Base-by-base conservation (phyloP, 2,888 invertebrate species). In the Pristionchus maxplancki region DNA sequence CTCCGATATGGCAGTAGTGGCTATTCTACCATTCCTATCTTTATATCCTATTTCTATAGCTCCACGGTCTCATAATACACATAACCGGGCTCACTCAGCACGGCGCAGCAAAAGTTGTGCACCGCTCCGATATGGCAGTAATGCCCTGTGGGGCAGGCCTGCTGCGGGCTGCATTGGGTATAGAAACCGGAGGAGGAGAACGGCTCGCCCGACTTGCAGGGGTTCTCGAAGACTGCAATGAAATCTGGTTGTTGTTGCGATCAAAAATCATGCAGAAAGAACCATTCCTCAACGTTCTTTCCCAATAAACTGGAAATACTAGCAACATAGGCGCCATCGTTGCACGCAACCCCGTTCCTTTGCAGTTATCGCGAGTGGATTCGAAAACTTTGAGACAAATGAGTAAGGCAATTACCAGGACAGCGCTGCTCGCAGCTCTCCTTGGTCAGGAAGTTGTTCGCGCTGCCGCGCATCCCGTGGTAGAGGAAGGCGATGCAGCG, bases 1-100 rank as follows among this genome's bases (percentile, higher is more conserved):
- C 88, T 34, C 94, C 94, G 40, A 94, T 91, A 87, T 94, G 94
- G 89, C 94, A 94, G 88, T 93, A 94, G 88, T 93, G 91, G n/a
- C n/a, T n/a, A n/a, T n/a, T n/a, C n/a, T n/a, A n/a, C n/a, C n/a
- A n/a, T n/a, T n/a, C n/a, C n/a, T n/a, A n/a, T n/a, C n/a, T n/a
- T n/a, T n/a, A n/a, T n/a, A n/a, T n/a, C n/a, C n/a, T n/a, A n/a
- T n/a, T n/a, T n/a, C n/a, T n/a, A n/a, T n/a, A n/a, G n/a, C n/a
- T n/a, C n/a, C n/a, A n/a, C n/a, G n/a, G n/a, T n/a, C n/a, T n/a
- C n/a, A n/a, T n/a, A n/a, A 3, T 53, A 17, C 11, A 11, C 31
- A 83, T 58, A 13, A 28, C 9, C 9, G 15, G 84, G 87, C 89
- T 87, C 88, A 93, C 93, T 92, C 34, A 92, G 89, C 84, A 90